Base-by-base conservation (phyloP, 2,888 invertebrate species). In the Mimachlamys varia region DNA sequence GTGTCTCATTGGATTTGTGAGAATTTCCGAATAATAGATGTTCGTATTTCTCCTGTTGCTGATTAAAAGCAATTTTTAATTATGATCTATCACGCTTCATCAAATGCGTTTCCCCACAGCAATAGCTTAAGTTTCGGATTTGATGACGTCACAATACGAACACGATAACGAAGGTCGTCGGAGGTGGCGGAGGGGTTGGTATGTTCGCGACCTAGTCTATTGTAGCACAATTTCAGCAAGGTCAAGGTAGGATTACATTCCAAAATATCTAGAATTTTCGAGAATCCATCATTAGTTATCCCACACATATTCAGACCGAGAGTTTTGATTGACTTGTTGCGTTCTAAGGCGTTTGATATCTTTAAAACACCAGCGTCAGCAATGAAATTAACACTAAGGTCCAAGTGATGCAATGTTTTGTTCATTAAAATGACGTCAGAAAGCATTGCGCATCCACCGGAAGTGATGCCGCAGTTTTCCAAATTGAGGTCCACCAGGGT, bases 261-360 rank as follows among this genome's bases (percentile, higher is more conserved):
- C 44, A 96, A 91, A 76, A 96, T 94, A 50, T 96, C 96, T 87
- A 96, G 92, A 37, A 96, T 91, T 87, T 94, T 94, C 0, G 95
- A 93, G 91, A 96, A 96, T 17, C 96, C 96, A 89, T 95, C 95
- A 92, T 96, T 96, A 88, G 96, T 96, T 49, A 96, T 93, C 12
- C 95, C 95, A 91, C 96, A 96, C 96, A 96, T 96, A 92, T 96
- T 96, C n/a, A 96, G 92, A 22, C 95, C 95, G 17, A 96, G 91
- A 17, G 94, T 95, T 90, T 95, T 94, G 44, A 95, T 92, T 90
- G 93, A 91, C 89, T 92, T 93, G 90, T 96, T 96, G 27, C 96
- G 94, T 90, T 95, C 95, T 27, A 96, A 92, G 3, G 96, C 95
- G 19, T 95, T 94, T 0, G 95, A 94, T 58, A 96, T 93, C 88